These are phyloP conservation scores for Caenorhabditis imperialis DNA, from an alignment of 2,888 invertebrate species.

Conservation along the genomic window DNA sequence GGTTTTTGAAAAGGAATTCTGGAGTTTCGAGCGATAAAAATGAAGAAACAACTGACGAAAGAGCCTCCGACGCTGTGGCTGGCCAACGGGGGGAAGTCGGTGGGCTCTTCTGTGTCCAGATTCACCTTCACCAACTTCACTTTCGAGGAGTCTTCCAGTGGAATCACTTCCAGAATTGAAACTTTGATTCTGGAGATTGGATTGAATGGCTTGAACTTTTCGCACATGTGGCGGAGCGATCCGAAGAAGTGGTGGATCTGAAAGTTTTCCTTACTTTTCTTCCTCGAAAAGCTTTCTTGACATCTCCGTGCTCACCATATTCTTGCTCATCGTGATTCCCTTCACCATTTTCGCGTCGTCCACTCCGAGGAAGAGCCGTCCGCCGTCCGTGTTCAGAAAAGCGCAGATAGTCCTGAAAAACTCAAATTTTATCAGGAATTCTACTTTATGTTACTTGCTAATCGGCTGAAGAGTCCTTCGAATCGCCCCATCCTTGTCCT, in stretches of 20 bases:
- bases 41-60: no score
- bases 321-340: constrained; percentile 57
- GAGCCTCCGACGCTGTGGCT: constrained; percentile 36
- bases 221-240: constrained; percentile 47
- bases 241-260: constrained; percentile 52
- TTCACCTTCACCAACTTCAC: constrained; percentile 32
- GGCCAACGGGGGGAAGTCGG: constrained; percentile 25
- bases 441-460: constrained; percentile 67
- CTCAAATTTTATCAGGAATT: neutral
- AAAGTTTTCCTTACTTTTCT: no score
- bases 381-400: constrained; percentile 64
- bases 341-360: constrained; percentile 55
- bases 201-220: constrained; percentile 47
- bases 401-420: constrained; percentile 62
- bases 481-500: constrained; percentile 58
- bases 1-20: no score
- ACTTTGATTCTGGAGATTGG: constrained; percentile 40
- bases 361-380: constrained; percentile 59
- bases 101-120: constrained; percentile 21
- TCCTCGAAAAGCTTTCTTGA: no score
- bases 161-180: constrained; percentile 31
- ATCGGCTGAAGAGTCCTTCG: constrained; percentile 64
- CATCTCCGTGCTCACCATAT: constrained; percentile 52
- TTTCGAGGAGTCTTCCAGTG: constrained; percentile 12
- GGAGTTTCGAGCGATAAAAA: neutral